Evolutionary conservation across 2,888 invertebrate species (phyloP), one percentile per base, ranked within the genome.

Genomic region (Flexamia atlantica): DNA sequence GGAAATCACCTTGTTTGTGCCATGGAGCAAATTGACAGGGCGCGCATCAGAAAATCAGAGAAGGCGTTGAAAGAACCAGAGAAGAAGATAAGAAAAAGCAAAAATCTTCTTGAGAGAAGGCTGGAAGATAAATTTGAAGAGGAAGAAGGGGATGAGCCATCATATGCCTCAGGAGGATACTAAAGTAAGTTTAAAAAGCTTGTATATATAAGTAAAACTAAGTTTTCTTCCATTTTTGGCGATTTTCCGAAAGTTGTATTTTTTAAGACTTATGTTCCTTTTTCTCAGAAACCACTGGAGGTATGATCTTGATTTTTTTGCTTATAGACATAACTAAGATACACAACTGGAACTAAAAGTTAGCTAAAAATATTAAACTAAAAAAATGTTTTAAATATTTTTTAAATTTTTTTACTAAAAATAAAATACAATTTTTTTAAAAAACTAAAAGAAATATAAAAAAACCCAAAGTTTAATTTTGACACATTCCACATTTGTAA

Each of bases 101-200:
- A 68, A 68, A 68, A 30, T 68, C 28, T 60, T 60, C 68, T 81
- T n/a, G 68, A 68, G 60, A 81, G 81, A 36, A 81, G n/a, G 28
- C 46, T 68, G 7, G 81, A 81, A 81, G 81, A 81, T 25, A 32
- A 81, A 17, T 81, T 64, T 81, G 81, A 81, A 14, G 64, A 81
- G 36, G 64, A 57, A 50, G 72, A 72, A 10, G 72, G 36, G 12
- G 40, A 36, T 14, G 40, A 72, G 10, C 72, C 72, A 40, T 36
- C 72, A 72, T 72, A 72, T 72, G 72, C 40, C 4, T 4, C 36
- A 40, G 72, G 72, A 42, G n/a, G 14, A 7, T 40, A 20, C 42
- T 72, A 42, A 72, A n/a, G 30, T 68, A 17, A 68, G 30, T 68
- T 28, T 46, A 17, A 46, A 17, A 46, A 14, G 12, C 12, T 46